Percentiles rank a stretch among this genome's conserved stretches.
These are phyloP conservation scores for Octopus sinensis DNA, from an alignment of 1,140 invertebrate species.

Conservation along the genomic window DNA sequence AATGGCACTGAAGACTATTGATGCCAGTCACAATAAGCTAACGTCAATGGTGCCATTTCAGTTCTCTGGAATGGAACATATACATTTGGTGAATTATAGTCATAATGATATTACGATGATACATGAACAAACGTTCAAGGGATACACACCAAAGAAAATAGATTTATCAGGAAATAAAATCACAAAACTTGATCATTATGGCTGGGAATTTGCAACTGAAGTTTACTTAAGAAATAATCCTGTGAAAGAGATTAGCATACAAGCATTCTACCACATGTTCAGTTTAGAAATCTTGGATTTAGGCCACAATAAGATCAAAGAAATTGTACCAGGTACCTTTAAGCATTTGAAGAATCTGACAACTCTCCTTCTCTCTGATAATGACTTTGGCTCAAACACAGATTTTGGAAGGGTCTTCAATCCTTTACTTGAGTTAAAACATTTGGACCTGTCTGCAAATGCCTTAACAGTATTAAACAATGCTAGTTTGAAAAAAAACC, in stretches of 20 bases:
- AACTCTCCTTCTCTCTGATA: constrained; percentile 34
- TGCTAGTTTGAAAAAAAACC: constrained; percentile 23
- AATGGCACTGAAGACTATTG: constrained; percentile 30
- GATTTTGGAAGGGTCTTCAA: constrained; percentile 27
- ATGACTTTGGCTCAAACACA: constrained; percentile 24
- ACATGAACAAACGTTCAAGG: constrained; percentile 34
- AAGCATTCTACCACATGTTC: constrained; percentile 38
- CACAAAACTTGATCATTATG: constrained; percentile 26
- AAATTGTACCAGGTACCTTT: constrained; percentile 33
- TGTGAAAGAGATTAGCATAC: constrained; percentile 26
- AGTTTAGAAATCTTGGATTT: constrained; percentile 35
- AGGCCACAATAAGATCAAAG: constrained; percentile 32
- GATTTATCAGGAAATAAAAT: constrained; percentile 47
- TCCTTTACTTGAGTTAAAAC: constrained; percentile 26
- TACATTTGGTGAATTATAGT: constrained; percentile 40
- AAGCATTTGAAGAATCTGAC: constrained; percentile 31
- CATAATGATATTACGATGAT: constrained; percentile 36
- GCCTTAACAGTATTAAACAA: constrained; percentile 28
- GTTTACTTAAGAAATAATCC: constrained; percentile 37
- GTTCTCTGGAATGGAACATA: constrained; percentile 29
- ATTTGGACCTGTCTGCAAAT: constrained; percentile 41
- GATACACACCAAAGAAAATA: constrained; percentile 35
- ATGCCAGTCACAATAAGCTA: constrained; percentile 39
- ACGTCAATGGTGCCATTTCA: constrained; percentile 28
- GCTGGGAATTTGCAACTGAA: constrained; percentile 34